Evolutionary conservation across 2,797 vertebrate genomes (phyloP), one percentile per base, ranked within the genome.

Genomic region (Melanotaenia trifasciata): DNA sequence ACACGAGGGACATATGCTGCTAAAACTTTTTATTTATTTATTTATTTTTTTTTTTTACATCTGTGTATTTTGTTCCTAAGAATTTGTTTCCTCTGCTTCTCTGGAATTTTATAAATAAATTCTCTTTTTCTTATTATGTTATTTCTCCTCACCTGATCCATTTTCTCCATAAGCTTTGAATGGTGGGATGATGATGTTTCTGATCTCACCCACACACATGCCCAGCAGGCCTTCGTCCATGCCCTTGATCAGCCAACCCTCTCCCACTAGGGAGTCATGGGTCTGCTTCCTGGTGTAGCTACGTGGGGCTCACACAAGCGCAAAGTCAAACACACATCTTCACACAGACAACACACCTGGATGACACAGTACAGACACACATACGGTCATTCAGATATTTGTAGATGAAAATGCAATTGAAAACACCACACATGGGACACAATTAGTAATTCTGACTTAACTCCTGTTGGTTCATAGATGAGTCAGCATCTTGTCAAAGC

Each of bases 171-270:
- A 99, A 70, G 95, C 98, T 81, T 98, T 93, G 87, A 98, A 99
- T 0, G 98, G 97, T 0, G 98, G 98, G 79, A 99, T 94, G 88
- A 95, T 58, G 60, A 99, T 95, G 84, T 95, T 93, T 80, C 98
- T 94, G 88, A 93, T 94, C 93, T 99, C 98, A n/a, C 98, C 97
- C 0, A 98, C 96, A 0, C 98, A 99, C 97, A 98, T 99, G 66
- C 97, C 96, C 79, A 98, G 79, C 74, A 99, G 94, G 36, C 96
- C 98, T 84, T 97, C 95, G 32, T 98, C 98, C 96, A 99, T 94
- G 83, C 98, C 98, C 84, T 97, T 96, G 88, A 99, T 95, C 80
- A 97, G 89, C 97, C 96, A 98, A 18, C 96, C 97, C 0, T 96
- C 95, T 7, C 97, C 98, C 20, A 99, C 92, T 0, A 98, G 90